Percentiles rank a stretch among this genome's conserved stretches.
These are phyloP conservation scores for Molorchus minor DNA, from an alignment of 2,888 invertebrate species.

Conservation along the genomic window DNA sequence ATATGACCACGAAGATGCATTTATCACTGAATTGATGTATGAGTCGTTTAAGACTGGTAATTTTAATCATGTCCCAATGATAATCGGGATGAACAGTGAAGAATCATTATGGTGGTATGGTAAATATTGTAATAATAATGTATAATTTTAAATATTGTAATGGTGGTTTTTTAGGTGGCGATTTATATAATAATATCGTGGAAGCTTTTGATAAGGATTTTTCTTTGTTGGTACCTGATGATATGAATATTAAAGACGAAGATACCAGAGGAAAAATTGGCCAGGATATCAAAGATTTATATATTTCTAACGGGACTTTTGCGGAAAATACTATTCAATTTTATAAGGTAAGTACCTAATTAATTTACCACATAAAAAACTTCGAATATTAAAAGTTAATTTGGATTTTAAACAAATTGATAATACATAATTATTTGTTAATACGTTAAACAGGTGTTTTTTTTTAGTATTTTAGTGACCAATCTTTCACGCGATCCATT, in stretches of 20 bases:
- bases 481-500: slow-evolving; percentile 42
- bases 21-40: slow-evolving; percentile 38
- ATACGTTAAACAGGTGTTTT: no score
- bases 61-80: slow-evolving; percentile 36
- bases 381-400: no score
- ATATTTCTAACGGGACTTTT: slow-evolving; percentile 29
- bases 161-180: not conserved
- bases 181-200: not conserved
- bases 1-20: slow-evolving; percentile 39
- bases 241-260: slow-evolving; percentile 32
- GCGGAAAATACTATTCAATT: slow-evolving; percentile 16
- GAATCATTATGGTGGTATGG: slow-evolving; percentile 29
- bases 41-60: slow-evolving; percentile 34
- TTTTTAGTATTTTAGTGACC: slow-evolving; percentile 44
- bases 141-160: not conserved
- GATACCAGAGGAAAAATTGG: slow-evolving; percentile 23
- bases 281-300: slow-evolving; percentile 35
- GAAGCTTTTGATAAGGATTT: slow-evolving; percentile 22
- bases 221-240: slow-evolving; percentile 33
- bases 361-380: no score
- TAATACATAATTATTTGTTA: no score
- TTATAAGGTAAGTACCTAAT: slow-evolving; percentile 20
- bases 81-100: slow-evolving; percentile 42
- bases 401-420: no score
- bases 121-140: slow-evolving; percentile 5